A percentile compares a stretch with the other conserved stretches of the same genome.
These are phyloP conservation scores for Pomacea canaliculata DNA, from an alignment of 2,888 invertebrate species.

Conservation along the genomic window DNA sequence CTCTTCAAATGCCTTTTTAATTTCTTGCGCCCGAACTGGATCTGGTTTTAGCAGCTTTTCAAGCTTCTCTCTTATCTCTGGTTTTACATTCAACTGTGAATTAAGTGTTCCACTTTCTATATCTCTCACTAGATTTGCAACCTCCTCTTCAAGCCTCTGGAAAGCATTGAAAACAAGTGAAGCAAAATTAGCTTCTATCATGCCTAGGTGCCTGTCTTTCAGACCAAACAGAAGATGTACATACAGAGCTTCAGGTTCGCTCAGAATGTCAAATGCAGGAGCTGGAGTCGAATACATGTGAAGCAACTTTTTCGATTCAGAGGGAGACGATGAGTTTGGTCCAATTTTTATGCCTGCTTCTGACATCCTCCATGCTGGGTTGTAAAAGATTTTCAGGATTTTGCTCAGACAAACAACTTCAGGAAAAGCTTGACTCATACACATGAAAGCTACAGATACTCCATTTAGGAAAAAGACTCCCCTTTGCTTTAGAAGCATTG, in stretches of 20 bases:
- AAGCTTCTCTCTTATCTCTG: conserved; percentile 48
- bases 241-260: conserved; percentile 65
- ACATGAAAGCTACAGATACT: conserved; percentile 48
- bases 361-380: conserved; percentile 51
- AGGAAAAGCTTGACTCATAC: conserved; percentile 52
- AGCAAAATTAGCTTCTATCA: conserved; percentile 66
- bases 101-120: conserved; percentile 57
- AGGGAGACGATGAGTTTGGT: conserved; percentile 64
- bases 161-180: conserved; percentile 62
- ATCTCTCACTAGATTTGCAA: conserved; percentile 54
- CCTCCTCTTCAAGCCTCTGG: conserved; percentile 50
- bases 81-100: conserved; percentile 48
- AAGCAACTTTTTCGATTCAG: conserved; percentile 55
- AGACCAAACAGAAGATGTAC: conserved; percentile 65
- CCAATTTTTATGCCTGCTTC: conserved; percentile 61
- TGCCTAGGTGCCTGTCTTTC: conserved; percentile 60
- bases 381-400: conserved; percentile 61
- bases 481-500: conserved; percentile 54
- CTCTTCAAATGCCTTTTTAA: conserved; percentile 48
- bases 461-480: conserved; percentile 54
- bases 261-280: conserved; percentile 55
- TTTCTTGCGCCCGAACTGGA: conserved; percentile 56
- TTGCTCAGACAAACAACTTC: conserved; percentile 46
- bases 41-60: conserved; percentile 53
- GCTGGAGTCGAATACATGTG: conserved; percentile 62